Evolutionary conservation across 2,888 invertebrate species (phyloP), one percentile per base, ranked within the genome.

Genomic region (Diplazon laetatorius): DNA sequence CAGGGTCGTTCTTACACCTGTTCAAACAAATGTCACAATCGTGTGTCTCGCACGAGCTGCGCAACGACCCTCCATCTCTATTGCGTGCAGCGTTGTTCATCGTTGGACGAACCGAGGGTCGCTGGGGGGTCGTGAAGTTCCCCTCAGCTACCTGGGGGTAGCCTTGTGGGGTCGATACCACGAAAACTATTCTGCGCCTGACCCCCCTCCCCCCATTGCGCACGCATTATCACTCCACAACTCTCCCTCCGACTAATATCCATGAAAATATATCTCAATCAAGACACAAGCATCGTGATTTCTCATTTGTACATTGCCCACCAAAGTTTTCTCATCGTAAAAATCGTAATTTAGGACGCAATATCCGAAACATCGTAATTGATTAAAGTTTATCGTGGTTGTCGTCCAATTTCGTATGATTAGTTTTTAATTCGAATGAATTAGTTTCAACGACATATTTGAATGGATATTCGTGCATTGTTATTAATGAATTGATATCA

Each of bases 81-180:
- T 39, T 66, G 65, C 42, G 42, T 60, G 62, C 2, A 5, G 30
- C 30, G 2, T 30, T 6, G 2, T 2, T 6, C 30, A 30, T 30
- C 30, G 30, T 6, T 30, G 30, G n/a, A n/a, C n/a, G n/a, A n/a
- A n/a, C n/a, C n/a, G n/a, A n/a, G n/a, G n/a, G n/a, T n/a, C n/a
- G n/a, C n/a, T n/a, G n/a, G n/a, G n/a, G n/a, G n/a, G n/a, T n/a
- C n/a, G n/a, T n/a, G n/a, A n/a, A n/a, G n/a, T 30, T 18, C 30
- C 10, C 30, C 9, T 20, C 18, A 37, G 52, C 42, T 55, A 30
- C 52, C 52, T 10, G 39, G 22, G 60, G 30, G 44, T 52, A 50
- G 3, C 46, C 42, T 16, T 16, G 46, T 39, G 66, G 62, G 76
- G 76, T 77, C 72, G 76, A 77, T 77, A 77, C n/a, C 62, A 68